Conservation (phyloP, 1,140 invertebrate genomes). For the Diploscapter pachys region DNA sequence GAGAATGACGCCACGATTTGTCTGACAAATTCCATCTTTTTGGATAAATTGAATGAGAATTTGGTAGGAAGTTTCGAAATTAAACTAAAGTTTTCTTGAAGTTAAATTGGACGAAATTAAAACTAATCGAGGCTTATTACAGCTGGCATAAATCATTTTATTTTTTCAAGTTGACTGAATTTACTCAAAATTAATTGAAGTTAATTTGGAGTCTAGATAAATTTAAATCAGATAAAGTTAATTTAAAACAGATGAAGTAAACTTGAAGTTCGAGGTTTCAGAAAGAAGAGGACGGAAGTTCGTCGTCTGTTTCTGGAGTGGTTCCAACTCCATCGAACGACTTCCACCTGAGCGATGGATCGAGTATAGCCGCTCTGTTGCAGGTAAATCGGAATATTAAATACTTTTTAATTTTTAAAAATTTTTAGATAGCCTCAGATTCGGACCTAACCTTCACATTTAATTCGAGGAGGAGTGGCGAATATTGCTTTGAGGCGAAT, state of each 20-base stretch:
- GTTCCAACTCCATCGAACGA: constrained; percentile 10
- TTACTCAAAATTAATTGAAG: neutral
- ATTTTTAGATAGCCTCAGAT: constrained; percentile 23
- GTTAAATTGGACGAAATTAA: neutral
- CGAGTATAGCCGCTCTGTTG: constrained; percentile 17
- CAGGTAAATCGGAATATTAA: constrained; percentile 9
- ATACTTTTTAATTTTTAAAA: constrained; percentile 8
- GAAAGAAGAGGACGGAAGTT: constrained; percentile 30
- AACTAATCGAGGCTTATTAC: too few relatives aligned
- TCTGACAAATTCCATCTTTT: constrained; percentile 19
- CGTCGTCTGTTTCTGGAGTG: constrained; percentile 16
- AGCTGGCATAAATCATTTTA: too few relatives aligned
- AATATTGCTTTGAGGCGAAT: constrained; percentile 30
- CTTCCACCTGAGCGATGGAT: constrained; percentile 22
- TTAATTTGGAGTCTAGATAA: neutral
- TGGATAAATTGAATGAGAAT: constrained; percentile 17
- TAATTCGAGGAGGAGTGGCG: constrained; percentile 26
- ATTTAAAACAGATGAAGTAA: neutral
- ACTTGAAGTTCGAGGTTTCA: neutral
- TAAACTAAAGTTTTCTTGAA: neutral
- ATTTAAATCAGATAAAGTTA: neutral
- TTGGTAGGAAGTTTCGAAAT: neutral
- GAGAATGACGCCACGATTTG: constrained; percentile 15
- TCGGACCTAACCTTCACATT: constrained; percentile 31
- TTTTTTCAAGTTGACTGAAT: neutral